phyloP scores from a whole-genome alignment of 2,113 vertebrate genomes.

The Megaceryle maxima region DNA sequence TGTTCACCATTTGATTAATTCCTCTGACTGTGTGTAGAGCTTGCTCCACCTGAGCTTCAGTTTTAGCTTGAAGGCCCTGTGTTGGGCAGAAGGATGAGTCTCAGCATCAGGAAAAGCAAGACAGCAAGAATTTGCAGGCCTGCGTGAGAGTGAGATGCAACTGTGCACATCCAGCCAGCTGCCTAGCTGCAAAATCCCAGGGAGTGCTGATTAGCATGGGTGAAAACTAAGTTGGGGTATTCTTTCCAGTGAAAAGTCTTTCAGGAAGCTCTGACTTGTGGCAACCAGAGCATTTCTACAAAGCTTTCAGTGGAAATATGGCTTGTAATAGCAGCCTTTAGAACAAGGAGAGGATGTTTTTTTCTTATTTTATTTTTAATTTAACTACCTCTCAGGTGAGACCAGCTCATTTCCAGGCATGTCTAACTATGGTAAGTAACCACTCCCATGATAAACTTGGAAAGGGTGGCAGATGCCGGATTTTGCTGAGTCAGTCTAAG shows the following conservation, averaged over 20 bases:
- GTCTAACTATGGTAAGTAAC: not conserved
- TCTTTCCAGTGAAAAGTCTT: not conserved
- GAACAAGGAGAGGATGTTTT: not conserved
- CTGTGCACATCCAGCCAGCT: not conserved
- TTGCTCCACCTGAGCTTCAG: not conserved
- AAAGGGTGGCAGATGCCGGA: not conserved
- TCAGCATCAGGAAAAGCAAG: not conserved
- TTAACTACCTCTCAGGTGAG: not conserved
- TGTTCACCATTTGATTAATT: not conserved
- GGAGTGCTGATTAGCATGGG: fast-evolving
- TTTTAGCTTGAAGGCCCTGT: not conserved
- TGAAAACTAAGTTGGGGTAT: not conserved
- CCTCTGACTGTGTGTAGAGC: not conserved
- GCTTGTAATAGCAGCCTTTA: not conserved
- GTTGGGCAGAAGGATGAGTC: not conserved
- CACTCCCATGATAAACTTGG: not conserved
- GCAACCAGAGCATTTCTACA: not conserved
- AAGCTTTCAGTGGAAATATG: not conserved
- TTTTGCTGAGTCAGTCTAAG: not conserved
- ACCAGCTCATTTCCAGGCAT: not conserved
- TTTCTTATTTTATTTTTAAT: too few relatives aligned
- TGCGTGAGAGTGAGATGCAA: not conserved
- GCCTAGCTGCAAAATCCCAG: not conserved
- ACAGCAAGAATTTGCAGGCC: not conserved
- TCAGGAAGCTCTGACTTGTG: not conserved